Evolutionary conservation across 2,797 vertebrate species (phyloP).

Genomic region (Potorous gilbertii): DNA sequence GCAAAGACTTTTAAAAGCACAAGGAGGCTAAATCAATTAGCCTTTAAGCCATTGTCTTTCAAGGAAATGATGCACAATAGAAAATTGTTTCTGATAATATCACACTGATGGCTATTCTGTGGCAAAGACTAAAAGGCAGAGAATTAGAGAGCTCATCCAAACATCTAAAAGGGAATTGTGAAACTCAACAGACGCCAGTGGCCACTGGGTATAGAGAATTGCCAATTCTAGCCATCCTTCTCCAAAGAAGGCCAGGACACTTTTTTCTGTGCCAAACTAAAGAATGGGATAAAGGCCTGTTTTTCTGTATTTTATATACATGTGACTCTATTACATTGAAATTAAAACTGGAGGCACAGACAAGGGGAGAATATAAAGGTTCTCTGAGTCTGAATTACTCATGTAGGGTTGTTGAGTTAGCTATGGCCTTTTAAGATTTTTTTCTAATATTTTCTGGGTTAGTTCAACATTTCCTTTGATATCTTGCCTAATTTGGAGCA

Average conservation of each 20-base stretch:
- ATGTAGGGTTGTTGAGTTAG: neutral
- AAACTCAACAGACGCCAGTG: neutral
- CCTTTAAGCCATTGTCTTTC: constrained; percentile 13
- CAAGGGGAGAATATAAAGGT: neutral
- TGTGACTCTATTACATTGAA: neutral
- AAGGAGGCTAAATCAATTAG: constrained; percentile 11
- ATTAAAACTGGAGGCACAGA: neutral
- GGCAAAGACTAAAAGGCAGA: neutral
- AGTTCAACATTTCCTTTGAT: neutral
- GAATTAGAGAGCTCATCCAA: neutral
- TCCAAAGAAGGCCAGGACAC: neutral
- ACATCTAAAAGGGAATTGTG: neutral
- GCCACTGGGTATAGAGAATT: neutral
- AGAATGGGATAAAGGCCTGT: neutral
- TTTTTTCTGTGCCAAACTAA: neutral
- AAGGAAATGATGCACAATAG: constrained; percentile 38
- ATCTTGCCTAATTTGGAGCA: neutral
- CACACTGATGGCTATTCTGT: constrained; percentile 61
- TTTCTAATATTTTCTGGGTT: neutral
- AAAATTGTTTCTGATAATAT: constrained; percentile 53
- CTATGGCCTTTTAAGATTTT: neutral
- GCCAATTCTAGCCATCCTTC: neutral
- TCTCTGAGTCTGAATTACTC: neutral
- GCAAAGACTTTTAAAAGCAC: neutral
- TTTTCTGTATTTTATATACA: neutral